Evolutionary conservation across 2,888 invertebrate species (phyloP).

Genomic region (Ormia ochracea): DNA sequence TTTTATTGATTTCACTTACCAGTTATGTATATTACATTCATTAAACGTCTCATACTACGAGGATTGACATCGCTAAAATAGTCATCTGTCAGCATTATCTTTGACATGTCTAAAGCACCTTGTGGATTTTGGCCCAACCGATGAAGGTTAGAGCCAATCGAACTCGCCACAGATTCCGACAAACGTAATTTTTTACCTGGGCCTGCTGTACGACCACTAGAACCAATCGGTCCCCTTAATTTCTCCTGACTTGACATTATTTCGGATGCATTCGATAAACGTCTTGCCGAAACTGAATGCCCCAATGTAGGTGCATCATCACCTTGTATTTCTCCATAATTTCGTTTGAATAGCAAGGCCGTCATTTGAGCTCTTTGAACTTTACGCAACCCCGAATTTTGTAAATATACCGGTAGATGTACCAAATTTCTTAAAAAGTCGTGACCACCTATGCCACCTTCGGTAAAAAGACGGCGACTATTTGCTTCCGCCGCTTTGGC

Average conservation of each 20-base stretch:
- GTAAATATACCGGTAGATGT: constrained; percentile 97
- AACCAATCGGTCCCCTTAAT: constrained; percentile 76
- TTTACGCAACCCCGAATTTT: constrained; percentile 94
- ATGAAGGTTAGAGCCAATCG: constrained; percentile 91
- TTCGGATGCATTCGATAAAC: constrained; percentile 88
- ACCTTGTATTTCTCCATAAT: constrained; percentile 72
- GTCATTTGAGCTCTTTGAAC: constrained; percentile 92
- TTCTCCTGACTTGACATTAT: constrained; percentile 90
- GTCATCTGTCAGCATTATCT: constrained; percentile 95
- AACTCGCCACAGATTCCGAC: constrained; percentile 93
- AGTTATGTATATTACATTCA: constrained; percentile 98
- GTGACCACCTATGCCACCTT: constrained; percentile 92
- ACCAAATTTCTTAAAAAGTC: constrained; percentile 96
- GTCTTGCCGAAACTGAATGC: constrained; percentile 82
- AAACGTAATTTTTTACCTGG: constrained; percentile 84
- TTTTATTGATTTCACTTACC: constrained; percentile 78
- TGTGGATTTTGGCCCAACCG: constrained; percentile 84
- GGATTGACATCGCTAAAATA: constrained; percentile 99
- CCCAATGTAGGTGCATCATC: constrained; percentile 74
- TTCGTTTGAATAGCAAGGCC: constrained; percentile 78
- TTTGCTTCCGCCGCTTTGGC: constrained; percentile 96
- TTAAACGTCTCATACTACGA: constrained; percentile 94
- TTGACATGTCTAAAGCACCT: constrained; percentile 79
- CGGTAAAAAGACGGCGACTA: constrained; percentile 90
- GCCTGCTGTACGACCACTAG: constrained; percentile 76